Conservation (phyloP, 2,888 invertebrate genomes). For the Eilema griseolum region DNA sequence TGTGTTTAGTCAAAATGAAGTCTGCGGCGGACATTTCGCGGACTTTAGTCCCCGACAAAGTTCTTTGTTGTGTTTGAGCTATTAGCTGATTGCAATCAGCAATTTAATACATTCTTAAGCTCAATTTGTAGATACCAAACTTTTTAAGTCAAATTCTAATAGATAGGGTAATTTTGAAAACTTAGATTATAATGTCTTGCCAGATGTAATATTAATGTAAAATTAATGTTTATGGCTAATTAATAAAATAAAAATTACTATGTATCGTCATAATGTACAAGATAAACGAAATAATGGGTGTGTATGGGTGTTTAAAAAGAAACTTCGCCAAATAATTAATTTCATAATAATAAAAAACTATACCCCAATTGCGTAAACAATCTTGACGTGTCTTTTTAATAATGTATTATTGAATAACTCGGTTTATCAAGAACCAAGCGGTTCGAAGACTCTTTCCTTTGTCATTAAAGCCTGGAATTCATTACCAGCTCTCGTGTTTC, state of each 20-base stretch:
- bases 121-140: conserved; percentile 47
- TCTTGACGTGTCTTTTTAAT: too few species aligned
- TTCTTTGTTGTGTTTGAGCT: conserved; percentile 2
- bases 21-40: not conserved
- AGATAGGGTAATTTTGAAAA: conserved; percentile 50
- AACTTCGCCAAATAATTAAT: too few species aligned
- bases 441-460: too few species aligned
- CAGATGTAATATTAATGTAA: conserved; percentile 40
- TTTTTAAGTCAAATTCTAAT: conserved; percentile 49
- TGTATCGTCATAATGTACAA: too few species aligned
- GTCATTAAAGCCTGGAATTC: too few species aligned
- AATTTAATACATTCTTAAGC: conserved; percentile 30
- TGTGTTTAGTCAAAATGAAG: not conserved
- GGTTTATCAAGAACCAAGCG: too few species aligned
- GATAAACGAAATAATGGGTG: too few species aligned
- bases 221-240: conserved; percentile 25
- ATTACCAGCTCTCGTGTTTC: too few species aligned
- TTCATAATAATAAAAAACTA: too few species aligned
- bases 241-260: conserved; percentile 15
- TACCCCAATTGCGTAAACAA: too few species aligned
- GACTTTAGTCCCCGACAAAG: conserved; percentile 11
- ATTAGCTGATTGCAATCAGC: conserved; percentile 11
- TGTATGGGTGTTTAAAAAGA: too few species aligned
- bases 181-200: conserved; percentile 39
- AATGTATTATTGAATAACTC: too few species aligned